phyloP scores from a whole-genome alignment of 2,797 vertebrate species.

The Sorex maritimensis region DNA sequence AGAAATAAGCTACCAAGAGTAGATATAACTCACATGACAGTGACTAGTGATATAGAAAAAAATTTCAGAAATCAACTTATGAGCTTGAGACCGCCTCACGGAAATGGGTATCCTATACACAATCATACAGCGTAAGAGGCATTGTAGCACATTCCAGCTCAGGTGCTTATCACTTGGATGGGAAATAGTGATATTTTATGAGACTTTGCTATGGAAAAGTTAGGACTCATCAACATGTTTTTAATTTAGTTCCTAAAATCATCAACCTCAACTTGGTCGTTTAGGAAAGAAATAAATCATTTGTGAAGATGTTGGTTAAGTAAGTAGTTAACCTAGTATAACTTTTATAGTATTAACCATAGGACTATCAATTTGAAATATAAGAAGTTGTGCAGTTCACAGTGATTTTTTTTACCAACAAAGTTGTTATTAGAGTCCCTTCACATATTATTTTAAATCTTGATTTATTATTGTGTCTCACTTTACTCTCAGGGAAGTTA shows the following conservation, averaged over 20 bases:
- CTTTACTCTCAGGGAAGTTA: constrained; percentile 57
- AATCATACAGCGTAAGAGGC: neutral
- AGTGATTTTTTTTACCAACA: constrained; percentile 33
- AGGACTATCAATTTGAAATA: neutral
- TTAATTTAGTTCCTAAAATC: neutral
- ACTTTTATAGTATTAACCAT: neutral
- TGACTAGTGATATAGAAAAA: neutral
- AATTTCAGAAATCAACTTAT: neutral
- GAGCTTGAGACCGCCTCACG: neutral
- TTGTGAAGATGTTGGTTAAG: neutral
- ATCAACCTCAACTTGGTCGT: neutral
- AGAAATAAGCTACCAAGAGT: neutral
- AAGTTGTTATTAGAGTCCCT: constrained; percentile 36
- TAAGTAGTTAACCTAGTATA: neutral
- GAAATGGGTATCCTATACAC: neutral
- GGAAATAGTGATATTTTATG: neutral
- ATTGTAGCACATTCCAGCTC: neutral
- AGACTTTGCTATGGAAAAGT: constrained; percentile 2
- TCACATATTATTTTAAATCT: neutral
- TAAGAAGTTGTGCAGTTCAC: neutral
- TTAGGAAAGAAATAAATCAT: constrained; percentile 17
- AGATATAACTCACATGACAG: no score
- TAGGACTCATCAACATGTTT: neutral
- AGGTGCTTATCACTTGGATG: neutral
- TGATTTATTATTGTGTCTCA: constrained; percentile 43